Evolutionary conservation across 2,888 invertebrate species (phyloP), one percentile per base, ranked within the genome.

Genomic region (Trachelus troglodyta): DNA sequence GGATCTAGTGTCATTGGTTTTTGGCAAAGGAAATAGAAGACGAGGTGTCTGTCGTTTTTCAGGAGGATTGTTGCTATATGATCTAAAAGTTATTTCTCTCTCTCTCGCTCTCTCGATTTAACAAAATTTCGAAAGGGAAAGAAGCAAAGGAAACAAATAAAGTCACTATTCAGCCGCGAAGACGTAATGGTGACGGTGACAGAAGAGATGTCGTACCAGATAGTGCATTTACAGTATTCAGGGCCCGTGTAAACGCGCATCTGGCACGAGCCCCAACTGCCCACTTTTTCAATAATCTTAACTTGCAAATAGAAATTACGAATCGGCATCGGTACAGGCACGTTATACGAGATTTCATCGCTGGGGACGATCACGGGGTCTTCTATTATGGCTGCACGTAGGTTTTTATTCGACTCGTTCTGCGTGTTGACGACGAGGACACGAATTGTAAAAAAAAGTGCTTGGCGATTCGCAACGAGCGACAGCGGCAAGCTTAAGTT

Each of bases 141-240:
- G 23, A 56, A 56, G 2, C 56, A 56, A 56, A 3, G 56, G 9
- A 56, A 56, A 56, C 23, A 56, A 40, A 40, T 23, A 23, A 40
- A 40, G 56, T 56, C 56, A 56, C 23, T 56, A 56, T 23, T 56
- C 23, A 9, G 23, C 23, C 56, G 56, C 79, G 77, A 69, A 79
- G 81, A 76, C 77, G 78, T 79, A 81, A 77, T 80, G 84, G 81
- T 83, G 83, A 79, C 81, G 81, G 80, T 86, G 91, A 90, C 91
- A 91, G 91, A 88, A 90, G 91, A 96, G 95, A 96, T 97, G 97
- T 97, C 97, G 98, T 98, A 98, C 98, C 98, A 98, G 98, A 98
- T 98, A 97, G 98, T 98, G 98, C 98, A 98, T 98, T 98, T 98
- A 98, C 98, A 98, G 95, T 94, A 93, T 94, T 92, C 90, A 90